Base-by-base conservation (phyloP, 2,113 vertebrate genomes). In the Grantiella picta region DNA sequence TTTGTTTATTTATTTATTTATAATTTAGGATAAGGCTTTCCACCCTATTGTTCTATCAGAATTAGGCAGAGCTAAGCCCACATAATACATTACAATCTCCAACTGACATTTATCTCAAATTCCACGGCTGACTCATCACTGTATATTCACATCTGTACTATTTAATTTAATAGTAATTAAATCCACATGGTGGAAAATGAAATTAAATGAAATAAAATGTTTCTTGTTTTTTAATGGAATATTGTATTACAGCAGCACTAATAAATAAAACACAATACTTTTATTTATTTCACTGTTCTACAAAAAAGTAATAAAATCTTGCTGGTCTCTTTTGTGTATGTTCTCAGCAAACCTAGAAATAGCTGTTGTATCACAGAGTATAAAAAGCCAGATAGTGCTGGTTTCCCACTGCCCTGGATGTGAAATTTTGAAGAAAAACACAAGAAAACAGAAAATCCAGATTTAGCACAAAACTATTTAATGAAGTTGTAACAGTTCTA, bases 61-160 rank as follows among this genome's bases (percentile, higher is more conserved):
- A 82, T 76, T 69, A 35, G 42, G 49, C 82, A 92, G 79, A 85
- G 24, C 29, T 72, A 82, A 94, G 27, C 29, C 36, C n/a, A 49
- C 53, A n/a, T 47, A 73, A 63, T 82, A 36, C 17, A 16, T 75
- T 64, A 78, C 4, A 17, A 87, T 64, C 52, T 87, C 52, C 82
- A 92, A 77, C 49, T 92, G 92, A 93, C 71, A 81, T 91, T 90
- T 60, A 82, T 82, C 45, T 92, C 75, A 60, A 45, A 85, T 94
- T 94, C 82, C 75, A 76, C 40, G 57, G 90, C 54, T 86, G 85
- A 85, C 36, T 93, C 75, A 88, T 94, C 54, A 45, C 50, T 92
- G 25, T 75, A n/a, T 87, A 87, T 86, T 85, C 9, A 33, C 35
- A 71, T 91, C 61, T 89, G 56, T 65, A 90, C 40, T 88, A 80